A percentile compares a stretch with the other conserved stretches of the same genome.
Evolutionary conservation across 1,140 invertebrate species (phyloP).

Genomic region (Solenopsis fugax): DNA sequence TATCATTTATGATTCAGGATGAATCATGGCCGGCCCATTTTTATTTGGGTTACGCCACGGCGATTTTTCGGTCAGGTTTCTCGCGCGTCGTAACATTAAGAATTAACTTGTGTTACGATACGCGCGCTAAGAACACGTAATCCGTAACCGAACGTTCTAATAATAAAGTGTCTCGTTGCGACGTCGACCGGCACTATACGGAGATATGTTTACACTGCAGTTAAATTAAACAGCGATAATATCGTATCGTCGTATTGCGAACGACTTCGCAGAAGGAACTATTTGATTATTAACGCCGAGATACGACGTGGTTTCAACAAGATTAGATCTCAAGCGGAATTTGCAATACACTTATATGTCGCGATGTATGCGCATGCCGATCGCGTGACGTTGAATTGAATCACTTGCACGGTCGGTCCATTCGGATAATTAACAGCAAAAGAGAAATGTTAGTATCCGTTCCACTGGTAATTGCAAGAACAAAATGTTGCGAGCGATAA

Average conservation of each 20-base stretch:
- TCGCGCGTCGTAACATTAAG: not conserved
- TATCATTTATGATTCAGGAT: slow-evolving; percentile 39
- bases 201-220: not conserved
- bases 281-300: slow-evolving; percentile 56
- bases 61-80: not conserved
- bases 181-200: not conserved
- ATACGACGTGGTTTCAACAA: slow-evolving; percentile 34
- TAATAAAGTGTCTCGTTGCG: slow-evolving; percentile 31
- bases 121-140: not conserved
- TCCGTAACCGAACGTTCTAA: not conserved
- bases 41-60: not conserved
- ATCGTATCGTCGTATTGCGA: not conserved
- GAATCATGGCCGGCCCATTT: not conserved
- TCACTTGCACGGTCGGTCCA: not conserved
- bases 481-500: not conserved
- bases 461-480: not conserved
- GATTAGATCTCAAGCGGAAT: slow-evolving; percentile 61
- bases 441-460: not conserved
- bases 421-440: slow-evolving; percentile 14
- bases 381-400: slow-evolving; percentile 29
- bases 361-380: not conserved
- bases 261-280: slow-evolving; percentile 22
- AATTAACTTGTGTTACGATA: slow-evolving; percentile 25
- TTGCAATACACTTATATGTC: slow-evolving; percentile 5
- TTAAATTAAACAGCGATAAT: slow-evolving; percentile 31